Conservation (phyloP, 2,113 vertebrate species). For the Fukomys damarensis region DNA sequence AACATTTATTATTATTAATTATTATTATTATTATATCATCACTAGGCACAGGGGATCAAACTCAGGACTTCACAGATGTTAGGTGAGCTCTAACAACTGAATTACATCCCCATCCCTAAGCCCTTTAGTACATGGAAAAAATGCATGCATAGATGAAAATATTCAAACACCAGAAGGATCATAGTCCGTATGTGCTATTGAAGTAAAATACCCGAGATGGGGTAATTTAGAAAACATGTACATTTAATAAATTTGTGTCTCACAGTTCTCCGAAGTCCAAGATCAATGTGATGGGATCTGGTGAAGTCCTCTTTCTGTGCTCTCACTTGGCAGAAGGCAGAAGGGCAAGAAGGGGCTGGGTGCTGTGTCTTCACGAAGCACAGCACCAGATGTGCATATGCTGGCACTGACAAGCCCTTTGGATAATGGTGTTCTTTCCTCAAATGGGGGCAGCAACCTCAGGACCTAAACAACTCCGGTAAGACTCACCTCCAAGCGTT, state of each 20-base stretch:
- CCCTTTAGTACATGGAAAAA: not conserved
- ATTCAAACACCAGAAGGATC: not conserved
- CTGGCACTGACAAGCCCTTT: not conserved
- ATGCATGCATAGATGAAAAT: not conserved
- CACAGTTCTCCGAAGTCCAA: not conserved
- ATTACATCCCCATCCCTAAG: not conserved
- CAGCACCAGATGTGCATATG: not conserved
- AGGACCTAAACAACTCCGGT: not conserved
- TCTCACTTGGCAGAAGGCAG: not conserved
- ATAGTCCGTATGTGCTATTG: not conserved
- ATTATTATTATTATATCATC: not conserved
- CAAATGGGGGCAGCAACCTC: not conserved
- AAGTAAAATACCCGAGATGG: not conserved
- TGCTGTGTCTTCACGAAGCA: not conserved
- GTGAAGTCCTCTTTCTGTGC: not conserved
- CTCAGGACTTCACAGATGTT: not conserved
- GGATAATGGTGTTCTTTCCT: not conserved
- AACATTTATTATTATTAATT: not conserved
- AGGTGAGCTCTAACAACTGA: not conserved
- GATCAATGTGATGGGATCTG: not conserved
- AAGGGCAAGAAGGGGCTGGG: not conserved
- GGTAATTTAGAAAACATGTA: too few species aligned
- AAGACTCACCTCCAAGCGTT: not conserved
- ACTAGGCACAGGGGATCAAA: not conserved
- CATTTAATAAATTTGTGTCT: not conserved